These are phyloP conservation scores for Ormyrus labotus DNA, from an alignment of 2,888 invertebrate genomes.

Conservation along the genomic window DNA sequence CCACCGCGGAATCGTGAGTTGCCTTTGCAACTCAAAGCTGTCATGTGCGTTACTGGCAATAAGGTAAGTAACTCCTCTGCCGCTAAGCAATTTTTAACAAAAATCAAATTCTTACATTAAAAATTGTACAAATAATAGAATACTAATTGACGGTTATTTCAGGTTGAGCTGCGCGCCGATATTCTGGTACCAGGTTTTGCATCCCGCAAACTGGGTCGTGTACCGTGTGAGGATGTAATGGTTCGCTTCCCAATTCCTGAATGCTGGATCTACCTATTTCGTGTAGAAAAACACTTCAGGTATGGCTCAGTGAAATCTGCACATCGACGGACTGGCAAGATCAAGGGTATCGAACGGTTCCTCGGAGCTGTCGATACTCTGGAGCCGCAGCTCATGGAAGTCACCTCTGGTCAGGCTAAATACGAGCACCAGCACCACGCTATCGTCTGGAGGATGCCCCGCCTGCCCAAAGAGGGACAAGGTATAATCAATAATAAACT, in stretches of 20 bases:
- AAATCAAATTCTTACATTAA: not conserved
- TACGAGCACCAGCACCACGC: constrained; percentile 98
- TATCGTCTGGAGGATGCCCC: constrained; percentile 98
- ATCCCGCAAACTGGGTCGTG: constrained; percentile 95
- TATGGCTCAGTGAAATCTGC: constrained; percentile 75
- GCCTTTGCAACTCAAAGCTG: constrained; percentile 94
- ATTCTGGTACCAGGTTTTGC: constrained; percentile 98
- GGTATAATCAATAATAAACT: constrained; percentile 78
- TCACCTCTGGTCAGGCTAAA: constrained; percentile 97
- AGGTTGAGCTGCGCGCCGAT: constrained; percentile 96
- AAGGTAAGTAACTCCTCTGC: constrained; percentile 78
- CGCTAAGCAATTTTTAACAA: not conserved
- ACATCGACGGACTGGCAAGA: constrained; percentile 87
- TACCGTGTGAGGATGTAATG: constrained; percentile 98
- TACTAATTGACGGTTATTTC: constrained; percentile 31
- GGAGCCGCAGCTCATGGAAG: constrained; percentile 95
- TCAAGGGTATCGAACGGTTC: constrained; percentile 94
- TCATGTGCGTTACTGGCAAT: constrained; percentile 91
- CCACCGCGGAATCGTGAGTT: constrained; percentile 97
- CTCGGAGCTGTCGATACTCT: constrained; percentile 93
- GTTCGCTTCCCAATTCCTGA: constrained; percentile 98
- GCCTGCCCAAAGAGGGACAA: constrained; percentile 98
- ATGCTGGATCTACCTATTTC: constrained; percentile 99
- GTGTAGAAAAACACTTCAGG: constrained; percentile 97
- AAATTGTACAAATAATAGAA: not conserved